These are phyloP conservation scores for Drosophila neutralis DNA, from an alignment of 2,888 invertebrate genomes.

Conservation along the genomic window DNA sequence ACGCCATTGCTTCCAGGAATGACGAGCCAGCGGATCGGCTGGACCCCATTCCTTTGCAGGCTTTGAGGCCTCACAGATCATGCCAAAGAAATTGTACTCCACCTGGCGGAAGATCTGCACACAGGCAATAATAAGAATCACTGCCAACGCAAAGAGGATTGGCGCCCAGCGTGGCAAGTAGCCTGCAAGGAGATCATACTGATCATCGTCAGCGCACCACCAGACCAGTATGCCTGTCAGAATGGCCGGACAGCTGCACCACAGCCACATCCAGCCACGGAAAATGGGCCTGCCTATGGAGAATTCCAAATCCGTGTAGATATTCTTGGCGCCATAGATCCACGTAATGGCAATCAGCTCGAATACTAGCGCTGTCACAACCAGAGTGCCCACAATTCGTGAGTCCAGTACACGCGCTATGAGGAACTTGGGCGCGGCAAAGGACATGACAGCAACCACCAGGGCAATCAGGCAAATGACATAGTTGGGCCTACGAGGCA, in stretches of 20 bases:
- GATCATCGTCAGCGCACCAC: slow-evolving; percentile 84
- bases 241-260: slow-evolving; percentile 84
- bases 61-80: slow-evolving; percentile 85
- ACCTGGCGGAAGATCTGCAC: slow-evolving; percentile 84
- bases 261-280: slow-evolving; percentile 83
- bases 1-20: slow-evolving; percentile 85
- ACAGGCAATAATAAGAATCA: slow-evolving; percentile 83
- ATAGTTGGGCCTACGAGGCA: slow-evolving; percentile 84
- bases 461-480: slow-evolving; percentile 83
- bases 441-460: slow-evolving; percentile 81
- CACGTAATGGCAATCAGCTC: slow-evolving; percentile 84
- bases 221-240: slow-evolving; percentile 83
- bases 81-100: slow-evolving; percentile 85
- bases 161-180: slow-evolving; percentile 84
- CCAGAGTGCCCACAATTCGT: slow-evolving; percentile 83
- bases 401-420: slow-evolving; percentile 83
- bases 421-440: slow-evolving; percentile 82
- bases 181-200: slow-evolving; percentile 75
- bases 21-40: slow-evolving; percentile 84
- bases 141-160: slow-evolving; percentile 81
- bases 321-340: slow-evolving; percentile 85
- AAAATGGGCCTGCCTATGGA: slow-evolving; percentile 85
- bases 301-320: slow-evolving; percentile 85
- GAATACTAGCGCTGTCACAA: slow-evolving; percentile 83
- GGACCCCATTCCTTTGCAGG: slow-evolving; percentile 85